Conservation (phyloP, 2,797 vertebrate genomes). For the Geotrypetes seraphini region DNA sequence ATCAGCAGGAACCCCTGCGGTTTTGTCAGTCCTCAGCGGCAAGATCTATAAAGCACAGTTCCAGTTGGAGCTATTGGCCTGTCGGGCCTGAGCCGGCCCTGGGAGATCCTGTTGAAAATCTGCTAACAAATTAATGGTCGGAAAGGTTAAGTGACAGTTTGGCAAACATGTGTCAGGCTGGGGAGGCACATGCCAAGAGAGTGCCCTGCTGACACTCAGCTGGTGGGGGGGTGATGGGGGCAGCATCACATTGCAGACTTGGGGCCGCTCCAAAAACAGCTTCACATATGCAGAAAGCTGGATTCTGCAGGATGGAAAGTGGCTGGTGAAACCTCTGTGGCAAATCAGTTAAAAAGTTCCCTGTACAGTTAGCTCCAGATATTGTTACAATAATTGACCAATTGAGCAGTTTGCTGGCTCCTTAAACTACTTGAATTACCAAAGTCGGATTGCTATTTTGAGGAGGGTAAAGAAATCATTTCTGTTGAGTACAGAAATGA, state of each 20-base stretch:
- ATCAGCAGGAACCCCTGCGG: not conserved
- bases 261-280: slow-evolving; percentile 48
- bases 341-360: slow-evolving; percentile 4
- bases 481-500: too few relatives aligned
- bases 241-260: slow-evolving; percentile 32
- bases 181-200: slow-evolving; percentile 17
- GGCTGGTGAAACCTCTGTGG: slow-evolving; percentile 1
- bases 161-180: slow-evolving; percentile 46
- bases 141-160: slow-evolving; percentile 46
- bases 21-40: not conserved
- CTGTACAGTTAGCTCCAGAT: not conserved
- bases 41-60: slow-evolving; percentile 7
- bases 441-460: not conserved
- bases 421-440: not conserved
- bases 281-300: slow-evolving; percentile 40
- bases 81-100: slow-evolving; percentile 6
- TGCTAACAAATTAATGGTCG: slow-evolving; percentile 39
- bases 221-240: slow-evolving; percentile 23
- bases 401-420: not conserved
- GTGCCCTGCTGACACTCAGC: slow-evolving; percentile 23
- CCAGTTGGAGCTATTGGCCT: slow-evolving; percentile 4
- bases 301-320: slow-evolving; percentile 2
- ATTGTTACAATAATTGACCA: slow-evolving; percentile 8
- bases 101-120: slow-evolving; percentile 24
- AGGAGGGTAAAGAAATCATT: not conserved